Conservation (phyloP, 2,888 invertebrate genomes). For the Pasiphila rectangulata region DNA sequence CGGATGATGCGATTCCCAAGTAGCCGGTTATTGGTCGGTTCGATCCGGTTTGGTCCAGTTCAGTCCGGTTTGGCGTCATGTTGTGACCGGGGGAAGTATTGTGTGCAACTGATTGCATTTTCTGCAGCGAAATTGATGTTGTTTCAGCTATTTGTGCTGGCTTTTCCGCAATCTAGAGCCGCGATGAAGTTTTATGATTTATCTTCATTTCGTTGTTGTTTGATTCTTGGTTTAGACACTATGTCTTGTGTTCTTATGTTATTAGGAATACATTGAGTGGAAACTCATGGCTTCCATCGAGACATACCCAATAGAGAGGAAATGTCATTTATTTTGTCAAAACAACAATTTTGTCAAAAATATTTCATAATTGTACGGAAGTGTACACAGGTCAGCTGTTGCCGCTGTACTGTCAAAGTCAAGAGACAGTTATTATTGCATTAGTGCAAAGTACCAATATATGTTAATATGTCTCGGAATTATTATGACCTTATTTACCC, state of each 20-base stretch:
- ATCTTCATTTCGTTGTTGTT: slow-evolving; percentile 15
- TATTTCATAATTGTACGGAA: too few relatives aligned
- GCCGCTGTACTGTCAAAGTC: too few relatives aligned
- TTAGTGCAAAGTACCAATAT: too few relatives aligned
- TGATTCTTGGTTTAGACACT: slow-evolving; percentile 4
- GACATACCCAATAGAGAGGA: too few relatives aligned
- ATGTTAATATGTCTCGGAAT: too few relatives aligned
- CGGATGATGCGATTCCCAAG: slow-evolving; percentile 45
- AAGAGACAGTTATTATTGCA: too few relatives aligned
- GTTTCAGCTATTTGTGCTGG: slow-evolving; percentile 36
- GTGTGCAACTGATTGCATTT: slow-evolving; percentile 46
- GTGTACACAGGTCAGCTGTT: too few relatives aligned
- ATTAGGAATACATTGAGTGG: neutral
- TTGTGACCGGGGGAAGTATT: slow-evolving; percentile 38
- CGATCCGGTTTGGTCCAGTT: slow-evolving; percentile 21
- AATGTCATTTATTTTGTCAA: too few relatives aligned
- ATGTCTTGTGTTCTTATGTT: neutral
- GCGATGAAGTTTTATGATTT: slow-evolving; percentile 22
- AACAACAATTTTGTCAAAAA: too few relatives aligned
- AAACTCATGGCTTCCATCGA: neutral
- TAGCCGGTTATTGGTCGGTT: slow-evolving; percentile 39
- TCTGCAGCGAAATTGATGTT: slow-evolving; percentile 41
- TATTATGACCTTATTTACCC: too few relatives aligned
- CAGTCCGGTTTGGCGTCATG: slow-evolving; percentile 29
- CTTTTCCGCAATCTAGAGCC: slow-evolving; percentile 28